phyloP scores from a whole-genome alignment of 2,888 invertebrate species.

The Nomada flava region DNA sequence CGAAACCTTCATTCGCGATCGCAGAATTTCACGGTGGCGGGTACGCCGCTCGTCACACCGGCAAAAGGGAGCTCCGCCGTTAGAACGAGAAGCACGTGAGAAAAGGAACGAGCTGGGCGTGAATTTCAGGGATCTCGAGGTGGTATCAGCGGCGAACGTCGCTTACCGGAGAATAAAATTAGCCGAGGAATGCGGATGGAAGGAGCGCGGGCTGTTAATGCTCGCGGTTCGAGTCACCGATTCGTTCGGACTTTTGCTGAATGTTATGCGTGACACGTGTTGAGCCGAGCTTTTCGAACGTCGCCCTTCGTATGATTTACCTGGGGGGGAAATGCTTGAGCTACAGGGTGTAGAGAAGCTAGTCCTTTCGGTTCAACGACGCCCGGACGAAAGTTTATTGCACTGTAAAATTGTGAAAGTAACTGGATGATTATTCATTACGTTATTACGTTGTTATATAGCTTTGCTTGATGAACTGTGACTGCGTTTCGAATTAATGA shows the following conservation, averaged over 20 bases:
- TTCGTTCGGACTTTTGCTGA: slow-evolving; percentile 20
- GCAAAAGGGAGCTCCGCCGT: slow-evolving; percentile 10
- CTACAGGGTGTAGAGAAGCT: not conserved
- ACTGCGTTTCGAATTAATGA: no score
- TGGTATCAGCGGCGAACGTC: not conserved
- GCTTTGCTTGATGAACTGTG: no score
- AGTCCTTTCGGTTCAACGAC: not conserved
- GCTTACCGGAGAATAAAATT: slow-evolving; percentile 30
- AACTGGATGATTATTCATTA: no score
- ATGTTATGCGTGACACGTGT: slow-evolving; percentile 15
- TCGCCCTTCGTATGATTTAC: not conserved
- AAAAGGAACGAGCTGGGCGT: slow-evolving; percentile 30
- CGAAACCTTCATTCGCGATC: slow-evolving; percentile 31
- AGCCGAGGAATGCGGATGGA: slow-evolving; percentile 32
- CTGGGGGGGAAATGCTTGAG: not conserved
- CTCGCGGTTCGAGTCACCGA: slow-evolving; percentile 3
- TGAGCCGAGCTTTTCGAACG: not conserved
- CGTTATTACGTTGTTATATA: no score
- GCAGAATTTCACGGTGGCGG: slow-evolving; percentile 38
- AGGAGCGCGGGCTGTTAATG: slow-evolving; percentile 12
- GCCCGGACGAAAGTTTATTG: no score
- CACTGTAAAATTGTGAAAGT: no score
- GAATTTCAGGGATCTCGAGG: slow-evolving; percentile 24
- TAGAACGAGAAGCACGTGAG: slow-evolving; percentile 12
- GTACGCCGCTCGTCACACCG: slow-evolving; percentile 19